Base-by-base conservation (phyloP, 37 sponge, comb jelly and placozoan species). In the Beroe ovata region DNA sequence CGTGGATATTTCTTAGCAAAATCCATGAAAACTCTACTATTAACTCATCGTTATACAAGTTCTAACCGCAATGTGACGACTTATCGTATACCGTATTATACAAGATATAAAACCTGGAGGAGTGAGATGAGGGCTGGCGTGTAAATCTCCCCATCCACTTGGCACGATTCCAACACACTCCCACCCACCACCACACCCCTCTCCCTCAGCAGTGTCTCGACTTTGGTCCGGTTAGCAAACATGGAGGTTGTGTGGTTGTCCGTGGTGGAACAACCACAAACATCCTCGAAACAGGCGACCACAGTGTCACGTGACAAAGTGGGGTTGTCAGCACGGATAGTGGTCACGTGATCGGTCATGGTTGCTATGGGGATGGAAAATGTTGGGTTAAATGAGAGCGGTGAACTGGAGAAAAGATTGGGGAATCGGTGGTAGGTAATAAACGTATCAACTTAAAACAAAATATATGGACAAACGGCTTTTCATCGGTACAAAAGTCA, bases 241-340 rank as follows among this genome's bases (percentile, higher is more conserved):
- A 77, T 42, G 0, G 42, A 8, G n/a, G 84, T 77, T 8, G 84
- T 77, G 54, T 77, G 41, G 54, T 77, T 77, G 22, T 77, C 84
- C 0, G 84, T 77, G 36, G 26, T 30, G 54, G 84, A 77, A 23
- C 33, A n/a, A 16, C 54, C 18, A 36, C 84, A 77, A 29, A 77
- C 11, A 16, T 42, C 54, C 38, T 77, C 84, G 22, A 77, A 77
- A 40, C 41, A 40, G 4, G 20, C 11, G 47, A 3, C 16, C 38
- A 77, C 84, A 25, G 30, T 25, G 18, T 25, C 25, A 11, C 25
- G 1, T 4, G 69, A 29, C 36, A 66, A 18, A 30, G 69, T 29
- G 69, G 69, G 69, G 69, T 66, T 66, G 16, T 26, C 69, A 25
- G 35, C 8, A 18, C 69, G 69, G 4, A 66, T 34, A 26, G 69